A percentile compares a stretch with the other conserved stretches of the same genome.
phyloP scores from a whole-genome alignment of 2,797 vertebrate genomes.

The Rhinogobio ventralis region DNA sequence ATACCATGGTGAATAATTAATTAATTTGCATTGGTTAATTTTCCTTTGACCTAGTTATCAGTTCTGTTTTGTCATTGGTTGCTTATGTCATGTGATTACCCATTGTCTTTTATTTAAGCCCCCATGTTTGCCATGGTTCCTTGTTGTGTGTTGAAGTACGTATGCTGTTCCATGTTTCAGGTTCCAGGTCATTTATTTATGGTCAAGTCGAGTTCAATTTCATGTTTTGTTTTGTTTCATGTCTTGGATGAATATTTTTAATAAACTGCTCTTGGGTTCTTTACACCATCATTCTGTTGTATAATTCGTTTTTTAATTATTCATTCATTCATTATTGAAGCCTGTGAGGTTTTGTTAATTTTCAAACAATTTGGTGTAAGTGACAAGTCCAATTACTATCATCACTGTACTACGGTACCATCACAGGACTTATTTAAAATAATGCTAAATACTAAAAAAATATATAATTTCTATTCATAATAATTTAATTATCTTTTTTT shows the following conservation, averaged over 20 bases:
- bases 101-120: not conserved
- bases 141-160: not conserved
- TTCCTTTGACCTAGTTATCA: not conserved
- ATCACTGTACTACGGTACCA: not conserved
- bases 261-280: not conserved
- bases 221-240: not conserved
- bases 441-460: not conserved
- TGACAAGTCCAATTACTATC: not conserved
- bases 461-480: not conserved
- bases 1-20: too few species aligned
- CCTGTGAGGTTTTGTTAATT: not conserved
- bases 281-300: not conserved
- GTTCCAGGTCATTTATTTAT: too few species aligned
- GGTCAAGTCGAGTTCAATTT: too few species aligned
- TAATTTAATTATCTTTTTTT: not conserved
- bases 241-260: not conserved
- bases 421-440: too few species aligned
- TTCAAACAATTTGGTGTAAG: not conserved
- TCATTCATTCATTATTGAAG: not conserved
- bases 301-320: not conserved
- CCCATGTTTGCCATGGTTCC: not conserved
- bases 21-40: too few species aligned
- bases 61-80: not conserved
- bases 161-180: too few species aligned
- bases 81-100: not conserved